Base-by-base conservation (phyloP, 2,113 vertebrate species). In the Octodon degus region DNA sequence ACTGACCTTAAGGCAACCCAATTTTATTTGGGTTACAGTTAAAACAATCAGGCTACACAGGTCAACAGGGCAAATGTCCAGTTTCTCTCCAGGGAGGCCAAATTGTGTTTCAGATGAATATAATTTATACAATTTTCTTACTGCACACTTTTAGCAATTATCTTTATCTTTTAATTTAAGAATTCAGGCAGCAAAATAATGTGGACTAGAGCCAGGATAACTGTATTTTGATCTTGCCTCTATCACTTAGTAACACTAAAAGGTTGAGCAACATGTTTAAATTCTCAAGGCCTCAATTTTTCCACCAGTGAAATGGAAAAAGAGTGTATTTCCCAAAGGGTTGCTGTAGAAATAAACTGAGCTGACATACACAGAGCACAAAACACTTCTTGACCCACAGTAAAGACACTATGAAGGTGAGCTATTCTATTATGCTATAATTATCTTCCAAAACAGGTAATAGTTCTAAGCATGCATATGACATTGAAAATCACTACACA, bases 21-120 rank as follows among this genome's bases (percentile, higher is more conserved):
- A 25, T 94, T 96, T 94, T 96, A 89, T 95, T 97, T 96, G 84
- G 82, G 81, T 97, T 97, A 94, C 55, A 93, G 62, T 93, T 94
- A 77, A 94, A 95, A 89, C 40, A 70, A 72, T 93, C 89, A 91
- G 90, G 34, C 95, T 92, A 80, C 40, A 20, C 12, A 76, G 27
- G 27, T 17, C 77, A 95, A 84, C 20, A 72, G 65, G 50, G 60
- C 50, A 77, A 85, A 90, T 90, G 88, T 76, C 80, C 87, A 88
- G 24, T 72, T 93, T 91, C 63, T 94, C 50, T 94, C 70, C 40
- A 86, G 17, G 72, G 63, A 89, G 95, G 43, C 27, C 27, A 91
- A 93, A 93, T 58, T 89, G 67, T 93, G 53, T 86, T 90, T 63
- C 60, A 96, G 70, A 77, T 68, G 77, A 74, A 62, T 77, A 91